Percentiles rank a stretch among this genome's conserved stretches.
Conservation (phyloP, 1,140 invertebrate species). For the Apis cerana region DNA sequence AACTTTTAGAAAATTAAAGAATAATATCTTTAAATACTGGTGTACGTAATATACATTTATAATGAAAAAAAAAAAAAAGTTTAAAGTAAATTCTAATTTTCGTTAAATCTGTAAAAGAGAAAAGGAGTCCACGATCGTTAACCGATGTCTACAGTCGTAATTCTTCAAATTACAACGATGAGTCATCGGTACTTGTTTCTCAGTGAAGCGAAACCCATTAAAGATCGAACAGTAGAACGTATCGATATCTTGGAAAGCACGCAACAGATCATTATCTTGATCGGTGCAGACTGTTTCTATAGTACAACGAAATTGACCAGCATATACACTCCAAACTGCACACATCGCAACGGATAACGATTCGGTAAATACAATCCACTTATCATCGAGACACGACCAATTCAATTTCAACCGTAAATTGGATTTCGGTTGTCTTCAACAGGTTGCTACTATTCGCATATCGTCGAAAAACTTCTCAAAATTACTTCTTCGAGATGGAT, state of each 20-base stretch:
- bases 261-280: conserved; percentile 25
- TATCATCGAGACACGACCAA: not conserved
- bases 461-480: too few species aligned
- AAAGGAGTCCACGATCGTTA: conserved; percentile 1
- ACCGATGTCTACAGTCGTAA: conserved; percentile 15
- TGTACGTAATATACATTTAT: not conserved
- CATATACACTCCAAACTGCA: not conserved
- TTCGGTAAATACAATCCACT: not conserved
- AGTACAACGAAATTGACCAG: not conserved
- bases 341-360: not conserved
- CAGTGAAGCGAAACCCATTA: conserved; percentile 39
- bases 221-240: conserved; percentile 34
- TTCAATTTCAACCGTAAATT: not conserved
- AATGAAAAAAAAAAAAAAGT: not conserved
- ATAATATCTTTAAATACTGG: too few species aligned
- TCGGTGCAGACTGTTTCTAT: not conserved
- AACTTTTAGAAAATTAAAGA: too few species aligned
- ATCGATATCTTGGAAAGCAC: conserved; percentile 26
- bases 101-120: not conserved
- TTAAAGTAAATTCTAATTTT: not conserved
- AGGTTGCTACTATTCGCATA: too few species aligned
- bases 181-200: conserved; percentile 30
- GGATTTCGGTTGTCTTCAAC: not conserved
- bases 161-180: conserved; percentile 37
- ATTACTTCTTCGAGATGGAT: not conserved